Evolutionary conservation across 2,888 invertebrate species (phyloP), one percentile per base, ranked within the genome.

Genomic region (Unio pictorum): DNA sequence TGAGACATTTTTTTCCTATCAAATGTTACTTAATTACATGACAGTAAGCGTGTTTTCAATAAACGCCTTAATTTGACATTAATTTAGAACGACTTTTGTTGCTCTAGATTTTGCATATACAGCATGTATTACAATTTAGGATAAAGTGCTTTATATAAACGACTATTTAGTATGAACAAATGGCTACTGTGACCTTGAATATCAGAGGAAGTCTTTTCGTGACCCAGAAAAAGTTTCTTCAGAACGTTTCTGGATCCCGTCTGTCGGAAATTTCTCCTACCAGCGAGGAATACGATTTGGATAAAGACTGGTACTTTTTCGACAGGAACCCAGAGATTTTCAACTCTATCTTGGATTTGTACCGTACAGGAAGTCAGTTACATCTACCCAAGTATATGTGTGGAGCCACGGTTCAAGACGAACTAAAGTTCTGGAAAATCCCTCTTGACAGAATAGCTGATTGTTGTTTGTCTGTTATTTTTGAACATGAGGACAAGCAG

Each of bases 251-350:
- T n/a, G 75, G 75, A 58, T 77, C 80, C 17, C 72, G 74, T 15
- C 72, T 80, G 1, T 69, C 74, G 1, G 58, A 26, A 5, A 58
- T 80, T 17, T 67, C 73, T 3, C 57, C 64, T 11, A 64, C 72
- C 6, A 72, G 70, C 1, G 66, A 68, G 59, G 72, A 75, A 60
- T 81, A 79, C 67, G 76, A 79, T 17, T 59, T 67, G 8, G 73
- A 66, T 11, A 69, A 69, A 1, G 73, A 74, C 30, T 79, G 81
- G 18, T 84, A 79, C 65, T 86, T 84, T 73, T 84, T 85, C 64
- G 85, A 86, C 67, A 74, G 83, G 15, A 83, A 82, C 70, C 83
- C 85, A 15, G 79, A 80, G 23, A 67, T 83, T 55, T 86, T 86
- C 68, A 74, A 76, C 54, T 79, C 74, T 11, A 74, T 86, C 1